phyloP scores from a whole-genome alignment of 2,888 invertebrate genomes.

The Griposia aprilina region DNA sequence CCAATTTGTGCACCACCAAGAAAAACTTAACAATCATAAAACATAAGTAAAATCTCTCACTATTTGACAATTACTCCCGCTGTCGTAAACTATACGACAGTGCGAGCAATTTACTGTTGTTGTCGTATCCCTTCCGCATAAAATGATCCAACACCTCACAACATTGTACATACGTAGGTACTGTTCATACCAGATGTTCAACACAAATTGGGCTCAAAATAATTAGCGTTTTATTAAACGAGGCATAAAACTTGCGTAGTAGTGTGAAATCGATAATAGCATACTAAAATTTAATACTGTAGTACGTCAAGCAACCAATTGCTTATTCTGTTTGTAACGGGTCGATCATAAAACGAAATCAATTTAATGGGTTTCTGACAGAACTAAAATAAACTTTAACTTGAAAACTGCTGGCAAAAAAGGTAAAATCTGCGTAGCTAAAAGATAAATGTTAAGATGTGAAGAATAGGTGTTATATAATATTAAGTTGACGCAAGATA shows the following conservation, averaged over 20 bases:
- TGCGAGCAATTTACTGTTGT: slow-evolving; percentile 45
- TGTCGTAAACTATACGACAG: slow-evolving; percentile 57
- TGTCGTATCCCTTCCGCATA: slow-evolving; percentile 53
- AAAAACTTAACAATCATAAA: slow-evolving; percentile 12
- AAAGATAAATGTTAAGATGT: slow-evolving; percentile 9
- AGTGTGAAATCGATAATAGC: slow-evolving; percentile 80
- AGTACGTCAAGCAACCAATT: slow-evolving; percentile 57
- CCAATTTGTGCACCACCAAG: slow-evolving; percentile 18
- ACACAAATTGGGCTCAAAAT: slow-evolving; percentile 69
- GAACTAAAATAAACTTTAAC: slow-evolving; percentile 40
- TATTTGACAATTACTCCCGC: slow-evolving; percentile 41
- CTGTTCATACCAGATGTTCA: slow-evolving; percentile 61
- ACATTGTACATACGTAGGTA: slow-evolving; percentile 45
- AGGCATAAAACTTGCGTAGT: slow-evolving; percentile 76
- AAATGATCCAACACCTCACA: slow-evolving; percentile 17
- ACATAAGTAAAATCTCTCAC: slow-evolving; percentile 33
- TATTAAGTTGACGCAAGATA: slow-evolving; percentile 33
- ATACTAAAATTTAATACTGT: slow-evolving; percentile 73
- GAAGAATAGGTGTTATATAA: slow-evolving; percentile 13
- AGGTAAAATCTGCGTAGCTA: slow-evolving; percentile 5
- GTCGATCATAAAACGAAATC: slow-evolving; percentile 56
- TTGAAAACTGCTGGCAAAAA: neutral
- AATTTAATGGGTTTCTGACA: slow-evolving; percentile 55
- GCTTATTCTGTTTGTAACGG: slow-evolving; percentile 61
- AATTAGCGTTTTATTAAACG: slow-evolving; percentile 83